phyloP scores from a whole-genome alignment of 2,797 vertebrate genomes.

The Ataeniobius toweri region DNA sequence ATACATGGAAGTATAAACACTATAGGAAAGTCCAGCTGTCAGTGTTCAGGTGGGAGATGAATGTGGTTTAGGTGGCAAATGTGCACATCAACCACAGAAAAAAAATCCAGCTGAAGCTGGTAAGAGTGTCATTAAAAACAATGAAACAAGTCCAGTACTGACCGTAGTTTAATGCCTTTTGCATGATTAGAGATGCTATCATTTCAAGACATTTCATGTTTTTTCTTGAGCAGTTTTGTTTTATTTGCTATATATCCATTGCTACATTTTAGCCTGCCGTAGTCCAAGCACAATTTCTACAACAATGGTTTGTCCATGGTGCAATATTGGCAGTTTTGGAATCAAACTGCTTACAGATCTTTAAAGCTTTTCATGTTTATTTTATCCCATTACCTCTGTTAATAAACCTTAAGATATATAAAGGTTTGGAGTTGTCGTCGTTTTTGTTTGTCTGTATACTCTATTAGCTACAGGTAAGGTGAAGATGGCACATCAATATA shows the following conservation, averaged over 20 bases:
- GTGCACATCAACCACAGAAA: too few species aligned
- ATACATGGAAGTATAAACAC: too few species aligned
- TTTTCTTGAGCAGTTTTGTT: neutral
- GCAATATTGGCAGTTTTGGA: neutral
- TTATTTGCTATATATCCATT: neutral
- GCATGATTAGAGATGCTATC: neutral
- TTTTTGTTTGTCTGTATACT: too few species aligned
- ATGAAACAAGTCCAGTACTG: neutral
- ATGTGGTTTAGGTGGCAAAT: too few species aligned
- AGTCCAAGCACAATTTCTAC: neutral
- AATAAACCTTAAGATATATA: neutral
- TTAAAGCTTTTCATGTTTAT: neutral
- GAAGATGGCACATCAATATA: neutral
- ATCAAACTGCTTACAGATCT: neutral
- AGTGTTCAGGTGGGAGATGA: too few species aligned
- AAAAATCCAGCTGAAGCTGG: too few species aligned
- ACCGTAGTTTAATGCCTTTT: neutral
- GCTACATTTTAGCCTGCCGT: neutral
- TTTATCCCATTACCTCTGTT: neutral
- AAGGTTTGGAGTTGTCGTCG: too few species aligned
- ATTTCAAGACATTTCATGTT: neutral
- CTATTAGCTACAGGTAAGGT: neutral
- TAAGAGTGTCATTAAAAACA: neutral
- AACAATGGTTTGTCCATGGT: neutral
- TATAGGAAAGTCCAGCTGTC: too few species aligned